Base-by-base conservation (phyloP, 2,113 vertebrate genomes). In the Pteropus alecto region DNA sequence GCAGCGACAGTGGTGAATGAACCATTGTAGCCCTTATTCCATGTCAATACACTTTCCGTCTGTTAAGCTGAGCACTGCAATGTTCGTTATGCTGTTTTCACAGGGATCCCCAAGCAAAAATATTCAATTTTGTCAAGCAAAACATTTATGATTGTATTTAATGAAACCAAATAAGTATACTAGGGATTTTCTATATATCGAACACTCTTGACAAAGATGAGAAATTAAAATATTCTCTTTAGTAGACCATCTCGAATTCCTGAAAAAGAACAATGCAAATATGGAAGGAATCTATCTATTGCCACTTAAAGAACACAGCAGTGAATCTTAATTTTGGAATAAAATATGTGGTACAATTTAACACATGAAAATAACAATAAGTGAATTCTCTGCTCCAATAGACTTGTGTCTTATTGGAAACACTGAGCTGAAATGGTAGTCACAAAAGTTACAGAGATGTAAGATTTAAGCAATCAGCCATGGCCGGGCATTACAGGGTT, bases 281-380 rank as follows among this genome's bases (percentile, higher is more conserved):
- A 87, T 54, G n/a, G 67, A 63, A 67, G 24, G 54, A 84, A 38
- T 41, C 30, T 63, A 92, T 41, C 18, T 24, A 41, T 11, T 82
- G 15, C 7, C 8, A 61, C 26, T 68, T 58, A 48, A 28, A 54
- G 51, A 90, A 88, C 16, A 96, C 24, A 56, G 28, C 63, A 28
- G 65, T 68, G 35, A 87, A 85, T 58, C 56, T 85, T 82, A 77
- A 94, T 84, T 94, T 90, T 85, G 58, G 35, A 73, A 96, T 94
- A 88, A 84, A 91, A 82, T 93, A 61, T 22, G 48, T 77, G 26
- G 2, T 46, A 26, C 19, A 82, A 24, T 82, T 95, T 93, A 94
- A 96, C 58, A 56, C 28, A n/a, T 76, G 56, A 73, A 95, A 93
- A 86, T 13, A 26, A 54, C 14, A 91, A 68, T 68, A 94, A 87